phyloP scores from a whole-genome alignment of 2,888 invertebrate genomes.

The Drosophila multiciliata region DNA sequence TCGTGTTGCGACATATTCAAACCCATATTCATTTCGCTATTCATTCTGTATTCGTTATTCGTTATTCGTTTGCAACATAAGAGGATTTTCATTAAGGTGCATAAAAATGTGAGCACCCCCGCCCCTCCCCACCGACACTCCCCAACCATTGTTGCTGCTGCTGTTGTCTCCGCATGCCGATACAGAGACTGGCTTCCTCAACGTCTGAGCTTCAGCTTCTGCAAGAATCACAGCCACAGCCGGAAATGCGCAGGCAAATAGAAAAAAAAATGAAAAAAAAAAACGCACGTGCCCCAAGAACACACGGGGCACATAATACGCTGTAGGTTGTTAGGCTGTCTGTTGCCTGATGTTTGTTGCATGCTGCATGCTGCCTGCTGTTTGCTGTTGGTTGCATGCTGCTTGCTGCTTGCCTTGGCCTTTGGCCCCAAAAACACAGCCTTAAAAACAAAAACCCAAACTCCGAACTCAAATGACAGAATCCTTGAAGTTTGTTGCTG shows the following conservation, averaged over 20 bases:
- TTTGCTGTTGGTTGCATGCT: conserved; percentile 5
- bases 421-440: conserved; percentile 57
- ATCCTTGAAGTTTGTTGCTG: conserved; percentile 29
- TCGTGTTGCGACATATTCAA: conserved; percentile 20
- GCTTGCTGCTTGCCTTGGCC: conserved; percentile 50
- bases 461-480: conserved; percentile 4
- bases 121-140: not conserved
- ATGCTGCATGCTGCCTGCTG: not conserved
- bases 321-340: conserved; percentile 16
- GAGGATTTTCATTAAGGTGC: conserved; percentile 79
- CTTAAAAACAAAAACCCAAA: conserved; percentile 23
- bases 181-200: conserved; percentile 37
- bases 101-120: conserved; percentile 55
- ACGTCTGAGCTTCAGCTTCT: not conserved
- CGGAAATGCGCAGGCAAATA: conserved; percentile 52
- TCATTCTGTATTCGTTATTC: conserved; percentile 14
- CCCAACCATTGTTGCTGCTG: conserved; percentile 13
- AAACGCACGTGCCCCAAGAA: conserved; percentile 64
- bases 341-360: conserved; percentile 2
- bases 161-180: conserved; percentile 59
- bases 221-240: conserved; percentile 37
- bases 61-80: conserved; percentile 51
- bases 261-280: not conserved
- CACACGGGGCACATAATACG: conserved; percentile 37
- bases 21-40: conserved; percentile 21